Base-by-base conservation (phyloP, 2,888 invertebrate genomes). In the Oasisia sp. region DNA sequence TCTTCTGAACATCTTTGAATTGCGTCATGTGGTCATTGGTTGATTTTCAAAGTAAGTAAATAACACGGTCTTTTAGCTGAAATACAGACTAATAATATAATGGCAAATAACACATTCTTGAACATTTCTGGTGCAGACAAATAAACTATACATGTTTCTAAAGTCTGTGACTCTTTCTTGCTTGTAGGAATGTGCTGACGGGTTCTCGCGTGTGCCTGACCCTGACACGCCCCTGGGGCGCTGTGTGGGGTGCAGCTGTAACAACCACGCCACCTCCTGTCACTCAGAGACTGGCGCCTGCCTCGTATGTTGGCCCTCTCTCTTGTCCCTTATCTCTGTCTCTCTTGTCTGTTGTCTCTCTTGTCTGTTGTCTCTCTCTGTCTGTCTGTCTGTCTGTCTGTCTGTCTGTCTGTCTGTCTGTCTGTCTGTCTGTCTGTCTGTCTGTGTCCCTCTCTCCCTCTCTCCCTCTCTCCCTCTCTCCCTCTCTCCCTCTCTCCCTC, bases 171-270 rank as follows among this genome's bases (percentile, higher is more conserved):
- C 74, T 74, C 11, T n/a, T 14, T 74, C 74, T 74, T 19, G 7
- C 27, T 74, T 74, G 74, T 56, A 93, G 93, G 44, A 92, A 32
- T 95, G 95, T 95, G 95, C 95, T 14, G 32, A 74, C 14, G 92
- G 92, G 5, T 95, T 94, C 93, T 93, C 95, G 11, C 93, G 94
- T n/a, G 94, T 95, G 1, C 94, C 94, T 2, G 95, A 95, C 56
- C 93, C 94, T 3, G 92, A 94, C 14, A 94, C 94, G n/a, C 93
- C 94, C 32, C 93, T 93, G 0, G 95, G 94, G 4, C 94, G 95
- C 32, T 95, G 95, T 94, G 94, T 94, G 93, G 96, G 95, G 56
- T 99, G 99, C 95, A 98, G 98, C 4, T 99, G 99, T 96, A 97
- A 97, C 95, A 97, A 97, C 74, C 97, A 97, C 94, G 96, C 96